Conservation (phyloP, 2,113 vertebrate species). For the Daubentonia madagascariensis region DNA sequence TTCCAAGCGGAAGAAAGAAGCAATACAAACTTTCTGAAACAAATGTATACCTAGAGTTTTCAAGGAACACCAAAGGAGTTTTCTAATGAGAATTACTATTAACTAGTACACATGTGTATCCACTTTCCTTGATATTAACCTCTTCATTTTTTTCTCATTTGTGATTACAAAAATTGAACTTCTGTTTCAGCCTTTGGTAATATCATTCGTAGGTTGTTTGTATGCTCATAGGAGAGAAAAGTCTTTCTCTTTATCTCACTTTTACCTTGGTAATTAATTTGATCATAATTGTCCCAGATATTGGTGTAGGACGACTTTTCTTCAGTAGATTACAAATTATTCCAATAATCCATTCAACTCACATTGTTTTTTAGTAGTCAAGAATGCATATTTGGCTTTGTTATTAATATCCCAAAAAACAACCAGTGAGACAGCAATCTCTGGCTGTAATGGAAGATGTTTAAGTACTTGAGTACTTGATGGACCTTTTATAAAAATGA, state of each 20-base stretch:
- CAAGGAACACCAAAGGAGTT: neutral
- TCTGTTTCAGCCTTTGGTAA: neutral
- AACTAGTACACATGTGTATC: neutral
- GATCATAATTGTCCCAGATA: neutral
- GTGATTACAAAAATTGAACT: neutral
- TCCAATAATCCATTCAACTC: neutral
- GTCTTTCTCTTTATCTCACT: neutral
- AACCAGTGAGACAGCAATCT: neutral
- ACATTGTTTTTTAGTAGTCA: constrained; percentile 4
- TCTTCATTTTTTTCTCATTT: neutral
- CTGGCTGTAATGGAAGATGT: neutral
- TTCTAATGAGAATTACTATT: neutral
- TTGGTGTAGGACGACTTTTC: neutral
- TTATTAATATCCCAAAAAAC: constrained; percentile 4
- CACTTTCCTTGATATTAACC: neutral
- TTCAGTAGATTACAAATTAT: neutral
- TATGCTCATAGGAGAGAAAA: neutral
- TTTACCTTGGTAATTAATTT: neutral
- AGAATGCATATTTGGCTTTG: neutral
- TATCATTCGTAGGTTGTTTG: neutral
- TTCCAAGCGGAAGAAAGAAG: neutral
- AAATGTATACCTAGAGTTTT: neutral
- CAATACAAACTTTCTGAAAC: neutral
- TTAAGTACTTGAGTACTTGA: neutral
- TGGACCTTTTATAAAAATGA: neutral